phyloP scores from a whole-genome alignment of 2,113 vertebrate species.

The Lynx canadensis region DNA sequence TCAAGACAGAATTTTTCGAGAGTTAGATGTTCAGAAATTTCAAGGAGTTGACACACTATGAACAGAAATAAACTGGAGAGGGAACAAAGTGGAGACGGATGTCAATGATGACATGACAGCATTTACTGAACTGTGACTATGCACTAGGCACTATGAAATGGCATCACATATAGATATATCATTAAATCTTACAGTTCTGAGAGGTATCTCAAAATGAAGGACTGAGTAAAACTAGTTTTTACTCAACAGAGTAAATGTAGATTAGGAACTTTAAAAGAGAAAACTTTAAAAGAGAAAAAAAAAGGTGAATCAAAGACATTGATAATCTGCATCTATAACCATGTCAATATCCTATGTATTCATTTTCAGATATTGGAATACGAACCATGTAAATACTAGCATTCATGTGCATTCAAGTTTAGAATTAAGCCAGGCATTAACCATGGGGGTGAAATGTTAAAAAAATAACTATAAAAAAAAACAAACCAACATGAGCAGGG shows the following conservation, averaged over 20 bases:
- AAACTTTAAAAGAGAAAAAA: not conserved
- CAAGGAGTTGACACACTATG: not conserved
- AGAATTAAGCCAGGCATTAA: not conserved
- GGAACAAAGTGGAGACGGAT: not conserved
- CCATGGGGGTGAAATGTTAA: not conserved
- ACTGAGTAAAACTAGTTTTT: not conserved
- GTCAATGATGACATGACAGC: not conserved
- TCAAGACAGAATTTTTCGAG: not conserved
- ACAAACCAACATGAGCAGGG: conserved; percentile 26
- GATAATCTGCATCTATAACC: not conserved
- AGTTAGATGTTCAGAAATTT: not conserved
- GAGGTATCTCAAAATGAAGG: not conserved
- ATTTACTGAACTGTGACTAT: not conserved
- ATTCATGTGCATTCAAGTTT: not conserved
- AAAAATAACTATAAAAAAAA: conserved; percentile 31
- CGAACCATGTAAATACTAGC: not conserved
- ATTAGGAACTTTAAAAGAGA: not conserved
- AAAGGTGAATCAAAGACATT: not conserved
- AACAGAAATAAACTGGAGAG: not conserved
- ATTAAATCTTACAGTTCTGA: not conserved
- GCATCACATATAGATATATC: not conserved
- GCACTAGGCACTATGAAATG: not conserved
- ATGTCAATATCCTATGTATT: not conserved
- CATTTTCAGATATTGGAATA: not conserved
- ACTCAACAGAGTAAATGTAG: not conserved